A percentile compares a stretch with the other conserved stretches of the same genome.
Evolutionary conservation across 2,797 vertebrate species (phyloP).

Genomic region (Xyrichtys novacula): DNA sequence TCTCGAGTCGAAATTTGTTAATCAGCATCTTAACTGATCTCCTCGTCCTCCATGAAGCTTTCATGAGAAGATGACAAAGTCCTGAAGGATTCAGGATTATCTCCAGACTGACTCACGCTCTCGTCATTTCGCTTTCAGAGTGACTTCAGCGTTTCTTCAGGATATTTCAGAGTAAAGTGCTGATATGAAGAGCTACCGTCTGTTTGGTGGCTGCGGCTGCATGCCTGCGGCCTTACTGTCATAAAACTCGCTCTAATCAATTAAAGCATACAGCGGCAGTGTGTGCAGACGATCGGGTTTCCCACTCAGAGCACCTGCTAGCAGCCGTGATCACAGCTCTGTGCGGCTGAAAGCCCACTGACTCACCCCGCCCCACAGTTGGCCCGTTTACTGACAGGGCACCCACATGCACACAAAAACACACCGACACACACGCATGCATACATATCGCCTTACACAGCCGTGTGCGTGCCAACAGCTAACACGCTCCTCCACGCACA

Average conservation of each 20-base stretch:
- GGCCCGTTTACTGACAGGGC: constrained; percentile 41
- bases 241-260: constrained; percentile 77
- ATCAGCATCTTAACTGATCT: background rate
- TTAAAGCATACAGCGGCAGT: constrained; percentile 73
- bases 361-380: constrained; percentile 63
- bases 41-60: background rate
- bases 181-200: constrained; percentile 49
- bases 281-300: constrained; percentile 65
- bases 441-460: constrained; percentile 75
- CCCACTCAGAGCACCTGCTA: constrained; percentile 71
- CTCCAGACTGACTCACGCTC: background rate
- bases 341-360: constrained; percentile 52
- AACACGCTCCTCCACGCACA: constrained; percentile 72
- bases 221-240: constrained; percentile 66
- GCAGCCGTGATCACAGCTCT: constrained; percentile 56
- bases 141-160: background rate
- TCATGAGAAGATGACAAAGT: background rate
- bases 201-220: constrained; percentile 45
- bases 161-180: background rate
- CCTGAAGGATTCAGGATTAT: too few relatives aligned
- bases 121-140: constrained; percentile 8
- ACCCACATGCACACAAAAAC: constrained; percentile 14
- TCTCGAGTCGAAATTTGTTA: too few relatives aligned
- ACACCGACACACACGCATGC: constrained; percentile 37
- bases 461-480: constrained; percentile 74